These are phyloP conservation scores for Alentia gelatinosa DNA, from an alignment of 2,888 invertebrate species.

Conservation along the genomic window DNA sequence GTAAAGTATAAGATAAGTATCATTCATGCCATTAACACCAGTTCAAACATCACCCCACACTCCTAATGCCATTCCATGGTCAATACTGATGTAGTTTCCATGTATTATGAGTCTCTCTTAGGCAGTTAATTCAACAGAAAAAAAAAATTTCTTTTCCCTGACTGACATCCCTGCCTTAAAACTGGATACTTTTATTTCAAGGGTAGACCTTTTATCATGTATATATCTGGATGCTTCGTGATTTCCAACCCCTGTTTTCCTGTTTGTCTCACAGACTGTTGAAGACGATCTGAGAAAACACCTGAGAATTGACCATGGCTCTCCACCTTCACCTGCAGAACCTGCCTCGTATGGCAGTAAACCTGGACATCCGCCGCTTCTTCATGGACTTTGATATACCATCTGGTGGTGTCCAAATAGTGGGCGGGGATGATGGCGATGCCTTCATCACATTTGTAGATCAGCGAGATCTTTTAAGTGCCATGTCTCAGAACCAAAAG, in stretches of 20 bases:
- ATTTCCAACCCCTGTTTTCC: not conserved
- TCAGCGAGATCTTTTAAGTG: not conserved
- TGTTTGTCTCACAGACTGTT: not conserved
- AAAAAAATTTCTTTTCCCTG: no score
- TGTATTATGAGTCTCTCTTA: no score
- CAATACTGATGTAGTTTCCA: no score
- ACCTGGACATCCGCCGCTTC: constrained; percentile 23
- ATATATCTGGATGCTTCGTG: no score
- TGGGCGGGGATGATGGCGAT: constrained; percentile 22
- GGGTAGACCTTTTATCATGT: no score
- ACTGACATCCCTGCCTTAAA: no score
- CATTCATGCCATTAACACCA: no score
- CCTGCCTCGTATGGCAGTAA: not conserved
- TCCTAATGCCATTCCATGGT: no score
- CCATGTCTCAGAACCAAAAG: not conserved
- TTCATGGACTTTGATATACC: not conserved
- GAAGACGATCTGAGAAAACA: not conserved
- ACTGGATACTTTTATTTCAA: no score
- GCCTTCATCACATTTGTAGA: constrained; percentile 8
- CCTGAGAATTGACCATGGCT: not conserved
- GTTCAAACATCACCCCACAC: no score
- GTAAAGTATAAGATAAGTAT: no score
- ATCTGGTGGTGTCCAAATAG: constrained; percentile 4
- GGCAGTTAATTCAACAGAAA: no score
- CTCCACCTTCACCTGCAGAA: constrained; percentile 12